Conservation (phyloP, 2,797 vertebrate genomes). For the Chelonia mydas region DNA sequence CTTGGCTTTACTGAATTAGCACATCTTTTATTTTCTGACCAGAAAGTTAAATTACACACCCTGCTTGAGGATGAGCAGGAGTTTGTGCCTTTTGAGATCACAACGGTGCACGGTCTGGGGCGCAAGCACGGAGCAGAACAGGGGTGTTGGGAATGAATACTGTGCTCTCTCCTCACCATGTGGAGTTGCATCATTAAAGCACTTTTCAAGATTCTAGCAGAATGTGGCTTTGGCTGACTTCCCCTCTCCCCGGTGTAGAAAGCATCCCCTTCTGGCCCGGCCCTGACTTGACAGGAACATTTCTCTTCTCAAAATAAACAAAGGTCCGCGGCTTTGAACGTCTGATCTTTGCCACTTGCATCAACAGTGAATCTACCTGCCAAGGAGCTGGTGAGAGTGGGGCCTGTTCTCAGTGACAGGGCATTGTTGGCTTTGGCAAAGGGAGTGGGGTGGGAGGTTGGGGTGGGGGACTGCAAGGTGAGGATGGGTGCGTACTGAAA, state of each 20-base stretch:
- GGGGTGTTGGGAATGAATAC: background rate
- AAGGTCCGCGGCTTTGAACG: background rate
- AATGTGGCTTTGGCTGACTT: background rate
- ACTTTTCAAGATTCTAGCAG: background rate
- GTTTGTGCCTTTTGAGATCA: background rate
- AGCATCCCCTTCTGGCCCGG: background rate
- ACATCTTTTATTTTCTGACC: background rate
- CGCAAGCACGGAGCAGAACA: background rate
- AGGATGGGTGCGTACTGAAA: background rate
- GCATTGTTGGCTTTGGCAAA: background rate
- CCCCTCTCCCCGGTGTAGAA: background rate
- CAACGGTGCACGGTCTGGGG: background rate
- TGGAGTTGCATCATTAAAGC: too few species aligned
- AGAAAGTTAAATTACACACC: background rate
- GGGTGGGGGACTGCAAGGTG: background rate
- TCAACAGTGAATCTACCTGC: too few species aligned
- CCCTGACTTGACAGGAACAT: background rate
- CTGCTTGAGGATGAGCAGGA: background rate
- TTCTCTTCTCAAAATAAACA: constrained; percentile 6
- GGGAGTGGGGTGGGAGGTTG: background rate
- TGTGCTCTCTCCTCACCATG: too few species aligned
- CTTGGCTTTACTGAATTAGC: background rate
- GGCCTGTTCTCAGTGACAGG: background rate
- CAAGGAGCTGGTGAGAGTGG: background rate
- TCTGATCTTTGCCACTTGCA: background rate